Conservation (phyloP, 1,140 invertebrate species). For the Philotrypesis tridentata region DNA sequence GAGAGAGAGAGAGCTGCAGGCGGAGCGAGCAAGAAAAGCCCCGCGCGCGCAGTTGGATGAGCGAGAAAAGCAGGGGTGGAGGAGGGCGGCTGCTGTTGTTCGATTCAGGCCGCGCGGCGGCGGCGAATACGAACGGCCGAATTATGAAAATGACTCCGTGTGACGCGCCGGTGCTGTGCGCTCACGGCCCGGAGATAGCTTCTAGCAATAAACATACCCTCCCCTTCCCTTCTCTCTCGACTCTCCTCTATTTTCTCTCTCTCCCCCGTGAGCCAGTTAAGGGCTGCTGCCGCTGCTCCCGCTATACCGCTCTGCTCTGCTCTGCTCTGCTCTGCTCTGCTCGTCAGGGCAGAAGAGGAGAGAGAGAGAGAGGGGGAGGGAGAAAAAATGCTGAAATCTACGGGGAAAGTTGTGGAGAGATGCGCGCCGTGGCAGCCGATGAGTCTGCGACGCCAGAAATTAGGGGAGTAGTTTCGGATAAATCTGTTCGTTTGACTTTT, state of each 20-base stretch:
- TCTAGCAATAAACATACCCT: conserved; percentile 72
- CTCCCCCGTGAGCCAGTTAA: conserved; percentile 54
- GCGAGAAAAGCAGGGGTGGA: conserved; percentile 27
- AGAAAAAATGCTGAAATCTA: conserved; percentile 13
- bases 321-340: not conserved
- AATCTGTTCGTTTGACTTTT: not conserved
- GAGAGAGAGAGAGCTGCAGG: conserved; percentile 32
- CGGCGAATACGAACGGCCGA: conserved; percentile 76
- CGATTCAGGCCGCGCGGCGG: conserved; percentile 70
- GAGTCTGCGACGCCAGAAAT: not conserved
- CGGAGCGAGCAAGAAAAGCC: conserved; percentile 26
- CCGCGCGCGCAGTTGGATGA: conserved; percentile 38
- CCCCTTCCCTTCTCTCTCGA: conserved; percentile 38
- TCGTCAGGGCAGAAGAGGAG: not conserved
- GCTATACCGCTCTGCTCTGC: not conserved
- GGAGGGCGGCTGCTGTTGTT: conserved; percentile 62
- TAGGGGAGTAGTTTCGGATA: not conserved
- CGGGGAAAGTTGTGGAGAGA: not conserved
- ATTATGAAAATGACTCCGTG: conserved; percentile 77
- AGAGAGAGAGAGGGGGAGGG: not conserved
- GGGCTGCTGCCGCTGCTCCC: conserved; percentile 50
- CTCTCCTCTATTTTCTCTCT: conserved; percentile 5
- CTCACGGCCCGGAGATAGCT: conserved; percentile 70
- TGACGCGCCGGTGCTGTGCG: conserved; percentile 65
- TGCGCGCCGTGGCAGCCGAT: not conserved